Evolutionary conservation across 2,888 invertebrate genomes (phyloP), one percentile per base, ranked within the genome.

Genomic region (Leptura quadrifasciata): DNA sequence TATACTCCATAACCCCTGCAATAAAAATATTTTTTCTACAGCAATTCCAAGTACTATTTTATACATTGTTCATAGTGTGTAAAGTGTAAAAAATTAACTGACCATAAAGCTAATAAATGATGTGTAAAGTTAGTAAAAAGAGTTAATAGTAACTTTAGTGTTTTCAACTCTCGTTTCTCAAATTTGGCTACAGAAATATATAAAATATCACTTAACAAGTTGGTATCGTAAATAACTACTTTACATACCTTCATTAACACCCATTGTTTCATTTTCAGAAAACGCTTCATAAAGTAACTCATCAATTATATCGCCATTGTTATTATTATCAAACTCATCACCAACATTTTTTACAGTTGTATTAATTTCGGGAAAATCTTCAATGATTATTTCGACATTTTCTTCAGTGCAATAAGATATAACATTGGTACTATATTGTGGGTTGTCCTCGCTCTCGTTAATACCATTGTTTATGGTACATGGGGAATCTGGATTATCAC

Each of bases 11-110:
- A 52, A 52, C 52, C 52, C 52, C 10, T 52, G 10, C 52, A 52
- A 52, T 52, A n/a, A n/a, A 52, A 52, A 52, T n/a, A 52, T 52
- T 52, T 52, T 52, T 52, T 52, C 52, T 12, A 52, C 52, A 52
- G 52, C 52, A 52, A 12, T 52, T 4, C 52, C 52, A 52, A 52
- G 52, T 52, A 12, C 52, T 52, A n/a, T 12, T 52, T 52, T 52
- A 52, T 52, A 52, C 15, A 52, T 3, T 52, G 52, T 52, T 10
- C 4, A n/a, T 52, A 52, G 52, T 52, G 52, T 52, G 52, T 52
- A 52, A 52, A 52, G 52, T 52, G n/a, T 12, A 52, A 3, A 52
- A 52, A 52, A 10, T 52, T 12, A 52, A 52, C 52, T 52, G n/a
- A 52, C 4, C 52, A 52, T 52, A 52, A 52, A 52, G 12, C 15